Evolutionary conservation across 2,888 invertebrate species (phyloP), one percentile per base, ranked within the genome.

Genomic region (Agrotis segetum): DNA sequence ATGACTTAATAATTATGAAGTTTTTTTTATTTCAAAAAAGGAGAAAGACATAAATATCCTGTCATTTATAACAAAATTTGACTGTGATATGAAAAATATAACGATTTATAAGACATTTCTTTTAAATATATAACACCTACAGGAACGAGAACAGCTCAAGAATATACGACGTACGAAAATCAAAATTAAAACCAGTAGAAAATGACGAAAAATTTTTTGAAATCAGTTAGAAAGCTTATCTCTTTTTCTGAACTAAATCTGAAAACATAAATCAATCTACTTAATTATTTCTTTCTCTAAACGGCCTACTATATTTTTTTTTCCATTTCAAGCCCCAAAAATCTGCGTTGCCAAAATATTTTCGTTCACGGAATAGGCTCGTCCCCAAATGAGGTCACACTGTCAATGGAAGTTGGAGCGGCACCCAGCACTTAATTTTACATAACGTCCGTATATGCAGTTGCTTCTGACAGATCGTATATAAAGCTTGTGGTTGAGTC

Each of bases 361-460:
- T 47, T 56, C 11, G 24, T 67, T 75, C 64, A 66, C 84, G 86
- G 87, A 89, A 90, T 89, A 89, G 50, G 79, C 67, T 71, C 66
- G 19, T 29, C 50, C 68, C 3, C 34, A 71, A 90, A 88, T 85
- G 86, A 83, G 89, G 89, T 89, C 86, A 87, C 73, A 61, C 79
- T 84, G 85, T 89, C 88, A 83, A 87, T 88, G 85, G 78, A 80
- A 67, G 82, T 87, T 79, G 85, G 85, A 77, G 71, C 78, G 80
- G 84, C 77, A 77, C 74, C 75, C 84, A 71, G 76, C 79, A 74
- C 81, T 81, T 77, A 88, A 91, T 90, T 90, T 90, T 88, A 87
- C 86, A 88, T 89, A 88, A 87, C 82, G 69, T 85, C 86, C 40
- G 29, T 59, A 70, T 46, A 66, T 81, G 56, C 66, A 74, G 52